phyloP scores from a whole-genome alignment of 1,140 invertebrate genomes.

The Melipona quadrifasciata region DNA sequence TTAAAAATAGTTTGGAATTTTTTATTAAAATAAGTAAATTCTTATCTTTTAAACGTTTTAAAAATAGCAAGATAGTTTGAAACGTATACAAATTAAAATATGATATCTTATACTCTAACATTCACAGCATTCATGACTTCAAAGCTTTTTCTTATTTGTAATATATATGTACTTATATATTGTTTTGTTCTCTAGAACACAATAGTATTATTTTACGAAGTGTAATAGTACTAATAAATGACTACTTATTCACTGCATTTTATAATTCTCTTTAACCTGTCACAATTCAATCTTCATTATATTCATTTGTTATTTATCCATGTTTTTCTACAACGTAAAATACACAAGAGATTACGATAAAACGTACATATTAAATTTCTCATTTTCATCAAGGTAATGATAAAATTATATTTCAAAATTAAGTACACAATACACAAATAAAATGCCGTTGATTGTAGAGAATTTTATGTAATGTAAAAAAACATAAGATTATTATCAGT shows the following conservation, averaged over 20 bases:
- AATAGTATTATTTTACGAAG: constrained; percentile 9
- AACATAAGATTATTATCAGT: background rate
- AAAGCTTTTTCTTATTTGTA: background rate
- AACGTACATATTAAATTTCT: background rate
- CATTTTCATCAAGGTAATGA: background rate
- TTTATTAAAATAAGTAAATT: background rate
- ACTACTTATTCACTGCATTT: background rate
- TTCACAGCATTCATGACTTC: background rate
- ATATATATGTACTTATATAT: background rate
- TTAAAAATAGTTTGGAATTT: background rate
- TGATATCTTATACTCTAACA: background rate
- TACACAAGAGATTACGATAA: too few relatives aligned
- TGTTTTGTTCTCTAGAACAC: background rate
- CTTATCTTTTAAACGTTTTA: background rate
- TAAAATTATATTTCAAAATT: background rate
- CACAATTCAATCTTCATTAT: background rate
- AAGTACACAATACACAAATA: background rate
- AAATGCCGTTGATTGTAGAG: background rate
- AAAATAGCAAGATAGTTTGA: background rate
- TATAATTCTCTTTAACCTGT: constrained; percentile 31
- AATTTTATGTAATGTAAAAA: background rate
- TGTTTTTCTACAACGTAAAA: background rate
- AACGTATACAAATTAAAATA: background rate
- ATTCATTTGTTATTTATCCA: background rate
- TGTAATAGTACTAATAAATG: constrained; percentile 40